Evolutionary conservation across 2,797 vertebrate species (phyloP).

Genomic region (Picus viridis): DNA sequence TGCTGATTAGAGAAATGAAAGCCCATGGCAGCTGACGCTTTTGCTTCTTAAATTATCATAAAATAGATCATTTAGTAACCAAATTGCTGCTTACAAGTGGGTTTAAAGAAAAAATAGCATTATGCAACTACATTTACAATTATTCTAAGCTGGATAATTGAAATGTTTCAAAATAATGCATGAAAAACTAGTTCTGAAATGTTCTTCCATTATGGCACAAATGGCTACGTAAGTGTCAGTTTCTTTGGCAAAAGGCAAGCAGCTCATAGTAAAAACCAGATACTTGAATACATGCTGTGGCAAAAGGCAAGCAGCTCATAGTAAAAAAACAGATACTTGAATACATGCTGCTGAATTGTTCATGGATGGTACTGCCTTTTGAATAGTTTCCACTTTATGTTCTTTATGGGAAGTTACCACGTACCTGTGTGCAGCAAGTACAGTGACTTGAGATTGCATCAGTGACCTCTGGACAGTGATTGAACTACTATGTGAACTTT

Average conservation of each 20-base stretch:
- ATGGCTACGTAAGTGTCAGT: fast-evolving
- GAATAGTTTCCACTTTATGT: not conserved
- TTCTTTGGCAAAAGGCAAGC: not conserved
- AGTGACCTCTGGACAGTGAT: not conserved
- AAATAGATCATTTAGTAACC: not conserved
- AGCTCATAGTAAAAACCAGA: not conserved
- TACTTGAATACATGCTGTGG: not conserved
- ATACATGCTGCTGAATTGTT: not conserved
- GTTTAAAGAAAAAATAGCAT: not conserved
- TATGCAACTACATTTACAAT: not conserved
- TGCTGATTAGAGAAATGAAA: not conserved
- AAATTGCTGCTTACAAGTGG: not conserved
- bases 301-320: not conserved
- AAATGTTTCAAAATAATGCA: not conserved
- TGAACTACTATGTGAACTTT: not conserved
- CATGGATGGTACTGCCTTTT: not conserved
- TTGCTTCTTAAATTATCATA: not conserved
- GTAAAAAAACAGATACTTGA: not conserved
- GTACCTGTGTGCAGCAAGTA: not conserved
- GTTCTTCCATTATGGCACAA: not conserved
- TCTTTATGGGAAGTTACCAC: not conserved
- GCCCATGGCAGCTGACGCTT: not conserved
- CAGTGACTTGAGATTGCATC: not conserved
- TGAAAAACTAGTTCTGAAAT: not conserved
- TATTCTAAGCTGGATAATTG: not conserved